These are phyloP conservation scores for Lonchura striata DNA, from an alignment of 2,113 vertebrate genomes.

Conservation along the genomic window DNA sequence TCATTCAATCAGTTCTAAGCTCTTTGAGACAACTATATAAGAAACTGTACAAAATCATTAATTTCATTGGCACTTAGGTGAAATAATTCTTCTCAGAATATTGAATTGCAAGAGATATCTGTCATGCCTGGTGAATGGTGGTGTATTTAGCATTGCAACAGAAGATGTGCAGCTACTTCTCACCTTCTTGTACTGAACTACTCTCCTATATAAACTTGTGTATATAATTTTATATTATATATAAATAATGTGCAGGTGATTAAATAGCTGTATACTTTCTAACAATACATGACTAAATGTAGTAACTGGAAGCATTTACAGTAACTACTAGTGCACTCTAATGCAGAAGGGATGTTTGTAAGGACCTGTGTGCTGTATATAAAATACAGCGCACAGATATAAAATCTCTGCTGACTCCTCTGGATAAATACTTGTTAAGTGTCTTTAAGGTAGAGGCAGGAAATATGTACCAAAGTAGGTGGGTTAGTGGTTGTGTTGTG, in stretches of 20 bases:
- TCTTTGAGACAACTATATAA: not conserved
- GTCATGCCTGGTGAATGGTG: not conserved
- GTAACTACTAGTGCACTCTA: not conserved
- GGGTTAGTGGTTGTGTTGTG: not conserved
- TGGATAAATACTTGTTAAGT: not conserved
- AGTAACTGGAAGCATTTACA: not conserved
- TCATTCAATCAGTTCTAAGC: not conserved
- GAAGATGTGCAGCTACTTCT: not conserved
- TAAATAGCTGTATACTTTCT: not conserved
- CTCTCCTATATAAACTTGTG: not conserved
- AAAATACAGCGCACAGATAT: not conserved
- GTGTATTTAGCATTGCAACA: not conserved
- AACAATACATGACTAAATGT: not conserved
- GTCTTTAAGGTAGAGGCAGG: not conserved
- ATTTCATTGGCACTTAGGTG: not conserved
- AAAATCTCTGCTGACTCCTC: not conserved
- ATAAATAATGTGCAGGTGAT: not conserved
- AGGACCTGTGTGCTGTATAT: not conserved
- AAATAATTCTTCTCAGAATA: not conserved
- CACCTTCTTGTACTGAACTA: not conserved
- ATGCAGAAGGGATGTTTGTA: not conserved
- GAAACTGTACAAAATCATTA: not conserved
- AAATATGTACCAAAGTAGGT: not conserved
- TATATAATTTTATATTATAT: not conserved
- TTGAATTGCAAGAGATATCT: not conserved